Conservation (phyloP, 1,140 invertebrate species). For the Proales similis region DNA sequence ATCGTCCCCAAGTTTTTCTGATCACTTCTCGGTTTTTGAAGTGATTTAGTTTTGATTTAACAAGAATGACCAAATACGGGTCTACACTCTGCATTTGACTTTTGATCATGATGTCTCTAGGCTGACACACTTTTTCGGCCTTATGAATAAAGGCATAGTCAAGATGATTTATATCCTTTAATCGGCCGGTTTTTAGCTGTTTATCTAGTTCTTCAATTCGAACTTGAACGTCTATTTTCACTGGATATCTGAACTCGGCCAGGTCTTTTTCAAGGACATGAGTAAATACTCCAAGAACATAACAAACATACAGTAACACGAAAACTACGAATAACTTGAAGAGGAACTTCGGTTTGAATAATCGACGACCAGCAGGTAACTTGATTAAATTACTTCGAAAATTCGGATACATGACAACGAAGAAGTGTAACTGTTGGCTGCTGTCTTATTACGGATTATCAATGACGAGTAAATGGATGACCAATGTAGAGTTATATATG, state of each 20-base stretch:
- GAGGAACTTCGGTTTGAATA: too few species aligned
- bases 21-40: conserved; percentile 13
- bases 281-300: conserved; percentile 27
- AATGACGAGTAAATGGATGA: too few species aligned
- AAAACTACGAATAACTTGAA: background rate
- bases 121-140: conserved; percentile 6
- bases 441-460: too few species aligned
- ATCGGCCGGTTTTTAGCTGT: conserved; percentile 9
- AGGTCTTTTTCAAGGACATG: conserved; percentile 27
- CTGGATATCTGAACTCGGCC: background rate
- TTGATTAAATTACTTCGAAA: too few species aligned
- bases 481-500: too few species aligned
- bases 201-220: conserved; percentile 8
- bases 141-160: conserved; percentile 12
- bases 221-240: background rate
- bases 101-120: background rate
- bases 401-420: too few species aligned
- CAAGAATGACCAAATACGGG: background rate
- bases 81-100: background rate
- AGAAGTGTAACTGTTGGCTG: too few species aligned
- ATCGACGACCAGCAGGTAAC: too few species aligned
- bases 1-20: conserved; percentile 31
- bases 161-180: conserved; percentile 8
- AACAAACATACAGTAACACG: background rate
- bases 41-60: conserved; percentile 17